phyloP scores from a whole-genome alignment of 2,797 vertebrate genomes.

The Sarcoramphus papa region DNA sequence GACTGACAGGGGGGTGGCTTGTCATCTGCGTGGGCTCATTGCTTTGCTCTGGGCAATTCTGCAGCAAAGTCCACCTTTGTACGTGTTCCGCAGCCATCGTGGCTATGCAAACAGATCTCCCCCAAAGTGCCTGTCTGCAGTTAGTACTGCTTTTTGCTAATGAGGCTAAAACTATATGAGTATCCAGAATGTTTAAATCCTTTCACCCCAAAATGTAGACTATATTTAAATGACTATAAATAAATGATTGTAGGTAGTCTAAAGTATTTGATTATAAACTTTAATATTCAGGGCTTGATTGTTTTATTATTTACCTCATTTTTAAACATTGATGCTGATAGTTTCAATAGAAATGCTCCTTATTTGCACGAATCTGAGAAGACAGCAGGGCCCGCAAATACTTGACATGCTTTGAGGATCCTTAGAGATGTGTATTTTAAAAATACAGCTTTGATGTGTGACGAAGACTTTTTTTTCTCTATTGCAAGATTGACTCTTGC shows the following conservation, averaged over 20 bases:
- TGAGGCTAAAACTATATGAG: not conserved
- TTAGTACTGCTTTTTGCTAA: not conserved
- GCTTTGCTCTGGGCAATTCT: not conserved
- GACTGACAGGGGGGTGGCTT: not conserved
- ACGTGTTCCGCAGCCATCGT: accelerated
- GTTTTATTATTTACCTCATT: not conserved
- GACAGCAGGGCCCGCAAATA: not conserved
- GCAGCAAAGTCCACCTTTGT: not conserved
- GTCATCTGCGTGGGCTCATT: not conserved
- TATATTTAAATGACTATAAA: not conserved
- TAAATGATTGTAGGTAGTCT: not conserved
- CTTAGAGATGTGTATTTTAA: not conserved
- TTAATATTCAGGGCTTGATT: not conserved
- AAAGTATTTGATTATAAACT: not conserved
- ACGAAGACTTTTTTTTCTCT: not conserved
- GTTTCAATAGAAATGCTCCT: not conserved
- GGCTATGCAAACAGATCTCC: not conserved
- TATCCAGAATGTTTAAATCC: not conserved
- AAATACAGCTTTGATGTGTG: not conserved
- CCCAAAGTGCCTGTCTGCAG: not conserved
- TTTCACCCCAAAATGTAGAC: not conserved
- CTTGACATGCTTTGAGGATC: not conserved
- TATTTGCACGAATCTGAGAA: not conserved
- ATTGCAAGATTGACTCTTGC: not conserved
- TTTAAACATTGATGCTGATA: not conserved